Conservation (phyloP, 2,888 invertebrate genomes). For the Drosophila melanosoma region DNA sequence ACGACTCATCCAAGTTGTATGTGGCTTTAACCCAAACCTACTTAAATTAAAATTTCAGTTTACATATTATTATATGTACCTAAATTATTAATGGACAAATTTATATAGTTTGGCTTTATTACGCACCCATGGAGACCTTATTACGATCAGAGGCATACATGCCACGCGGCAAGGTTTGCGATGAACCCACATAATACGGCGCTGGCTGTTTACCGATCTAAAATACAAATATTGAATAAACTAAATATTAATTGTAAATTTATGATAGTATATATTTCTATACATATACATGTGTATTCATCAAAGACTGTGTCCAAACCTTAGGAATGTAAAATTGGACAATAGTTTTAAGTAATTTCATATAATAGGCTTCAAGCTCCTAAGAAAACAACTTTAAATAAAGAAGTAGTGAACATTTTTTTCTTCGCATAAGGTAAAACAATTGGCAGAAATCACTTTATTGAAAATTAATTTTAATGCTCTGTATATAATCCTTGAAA, state of each 20-base stretch:
- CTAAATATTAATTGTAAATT: neutral
- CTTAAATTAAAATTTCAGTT: neutral
- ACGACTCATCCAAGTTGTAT: neutral
- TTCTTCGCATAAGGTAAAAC: neutral
- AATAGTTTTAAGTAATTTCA: neutral
- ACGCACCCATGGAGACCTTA: conserved; percentile 84
- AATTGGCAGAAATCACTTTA: neutral
- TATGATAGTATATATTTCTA: neutral
- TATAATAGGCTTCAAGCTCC: neutral
- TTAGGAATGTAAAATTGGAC: neutral
- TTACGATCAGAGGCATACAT: conserved; percentile 86
- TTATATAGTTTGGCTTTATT: conserved; percentile 11
- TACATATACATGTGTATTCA: neutral
- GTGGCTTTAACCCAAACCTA: neutral
- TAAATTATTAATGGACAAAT: neutral
- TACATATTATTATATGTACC: neutral
- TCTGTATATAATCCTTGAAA: neutral
- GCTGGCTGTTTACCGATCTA: conserved; percentile 84
- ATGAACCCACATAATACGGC: conserved; percentile 85
- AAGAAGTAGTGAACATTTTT: neutral
- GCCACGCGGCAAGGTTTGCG: conserved; percentile 85
- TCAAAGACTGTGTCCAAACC: neutral
- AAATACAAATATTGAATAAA: conserved; percentile 25
- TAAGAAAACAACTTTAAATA: neutral
- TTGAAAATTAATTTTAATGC: neutral